A percentile compares a stretch with the other conserved stretches of the same genome.
Conservation (phyloP, 2,113 vertebrate species). For the Turnix velox region DNA sequence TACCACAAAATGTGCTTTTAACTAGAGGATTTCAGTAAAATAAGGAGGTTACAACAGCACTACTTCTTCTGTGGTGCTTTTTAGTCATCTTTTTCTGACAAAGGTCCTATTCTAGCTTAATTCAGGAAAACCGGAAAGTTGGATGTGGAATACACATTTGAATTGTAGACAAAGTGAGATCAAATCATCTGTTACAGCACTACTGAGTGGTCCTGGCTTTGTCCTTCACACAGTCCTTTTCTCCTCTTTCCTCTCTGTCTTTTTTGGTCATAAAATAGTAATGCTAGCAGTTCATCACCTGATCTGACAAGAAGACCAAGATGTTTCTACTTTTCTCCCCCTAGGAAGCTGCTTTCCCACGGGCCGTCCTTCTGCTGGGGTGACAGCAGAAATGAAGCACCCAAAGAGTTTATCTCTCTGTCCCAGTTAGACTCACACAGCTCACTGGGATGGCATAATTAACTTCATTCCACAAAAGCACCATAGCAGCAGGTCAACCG, state of each 20-base stretch:
- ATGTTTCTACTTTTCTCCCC: background rate
- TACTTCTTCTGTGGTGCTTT: background rate
- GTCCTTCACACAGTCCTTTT: background rate
- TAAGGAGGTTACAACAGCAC: background rate
- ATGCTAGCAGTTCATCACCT: background rate
- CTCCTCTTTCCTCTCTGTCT: background rate
- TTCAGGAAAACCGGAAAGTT: background rate
- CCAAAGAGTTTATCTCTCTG: background rate
- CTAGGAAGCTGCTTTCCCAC: background rate
- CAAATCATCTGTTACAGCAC: background rate
- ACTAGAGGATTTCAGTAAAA: background rate
- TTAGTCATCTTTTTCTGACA: background rate
- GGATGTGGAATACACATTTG: background rate
- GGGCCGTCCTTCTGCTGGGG: background rate
- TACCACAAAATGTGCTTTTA: background rate
- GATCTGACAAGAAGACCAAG: background rate
- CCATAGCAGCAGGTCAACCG: background rate
- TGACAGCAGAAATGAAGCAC: constrained; percentile 12
- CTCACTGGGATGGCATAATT: background rate
- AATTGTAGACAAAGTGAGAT: background rate
- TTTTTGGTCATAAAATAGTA: background rate
- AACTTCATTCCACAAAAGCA: constrained; percentile 13
- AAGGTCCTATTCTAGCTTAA: background rate
- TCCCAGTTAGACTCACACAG: background rate
- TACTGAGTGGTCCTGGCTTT: background rate